phyloP scores from a whole-genome alignment of 2,888 invertebrate species.

The Pandemis heparana region DNA sequence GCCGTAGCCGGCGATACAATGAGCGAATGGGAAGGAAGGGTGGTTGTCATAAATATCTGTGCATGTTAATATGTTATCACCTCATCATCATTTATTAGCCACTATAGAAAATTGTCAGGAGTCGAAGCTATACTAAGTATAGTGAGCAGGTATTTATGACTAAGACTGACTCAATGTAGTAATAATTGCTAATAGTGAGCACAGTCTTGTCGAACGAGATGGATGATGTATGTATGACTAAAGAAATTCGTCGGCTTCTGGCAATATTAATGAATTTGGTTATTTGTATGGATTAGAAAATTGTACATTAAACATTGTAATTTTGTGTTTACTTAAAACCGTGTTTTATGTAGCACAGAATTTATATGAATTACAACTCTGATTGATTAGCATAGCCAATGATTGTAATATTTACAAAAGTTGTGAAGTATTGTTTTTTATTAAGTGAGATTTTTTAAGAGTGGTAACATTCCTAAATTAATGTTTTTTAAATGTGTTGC shows the following conservation, averaged over 20 bases:
- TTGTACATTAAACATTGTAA: conserved; percentile 1
- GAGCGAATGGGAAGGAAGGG: background rate
- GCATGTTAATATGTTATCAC: no score
- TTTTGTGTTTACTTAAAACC: conserved; percentile 27
- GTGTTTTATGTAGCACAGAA: conserved; percentile 30
- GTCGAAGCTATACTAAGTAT: background rate
- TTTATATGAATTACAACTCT: conserved; percentile 15
- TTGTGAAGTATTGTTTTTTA: conserved; percentile 44
- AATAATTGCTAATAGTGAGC: no score
- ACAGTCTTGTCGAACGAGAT: background rate
- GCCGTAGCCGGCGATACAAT: background rate
- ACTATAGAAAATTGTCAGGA: background rate
- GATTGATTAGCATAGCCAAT: conserved; percentile 37
- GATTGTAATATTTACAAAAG: conserved; percentile 51
- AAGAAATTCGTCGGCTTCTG: no score
- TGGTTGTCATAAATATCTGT: background rate
- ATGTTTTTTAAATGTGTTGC: conserved; percentile 38
- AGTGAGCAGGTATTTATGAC: background rate
- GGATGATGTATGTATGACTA: background rate
- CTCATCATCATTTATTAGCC: background rate
- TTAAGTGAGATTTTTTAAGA: conserved; percentile 30
- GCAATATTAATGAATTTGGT: no score
- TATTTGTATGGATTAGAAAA: background rate
- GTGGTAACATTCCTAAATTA: conserved; percentile 43
- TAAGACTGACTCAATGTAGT: background rate